Conservation (phyloP, 2,888 invertebrate genomes). For the Lymantria monacha region DNA sequence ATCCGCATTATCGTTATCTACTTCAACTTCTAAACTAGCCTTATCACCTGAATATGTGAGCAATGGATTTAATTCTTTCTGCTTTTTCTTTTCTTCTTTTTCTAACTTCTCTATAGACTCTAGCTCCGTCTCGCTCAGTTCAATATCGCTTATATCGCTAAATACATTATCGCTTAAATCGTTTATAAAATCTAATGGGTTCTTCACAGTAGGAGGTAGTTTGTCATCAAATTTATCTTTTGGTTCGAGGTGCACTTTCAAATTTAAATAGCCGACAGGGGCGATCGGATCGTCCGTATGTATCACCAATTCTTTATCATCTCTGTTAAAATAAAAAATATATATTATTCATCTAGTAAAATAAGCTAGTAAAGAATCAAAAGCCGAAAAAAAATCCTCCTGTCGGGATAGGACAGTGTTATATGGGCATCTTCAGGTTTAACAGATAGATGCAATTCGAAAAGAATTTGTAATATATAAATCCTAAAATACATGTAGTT, state of each 20-base stretch:
- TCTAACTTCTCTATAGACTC: constrained; percentile 82
- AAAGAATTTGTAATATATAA: too few relatives aligned
- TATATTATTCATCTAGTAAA: not conserved
- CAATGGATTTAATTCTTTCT: constrained; percentile 68
- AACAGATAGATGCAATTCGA: too few relatives aligned
- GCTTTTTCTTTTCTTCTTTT: constrained; percentile 70
- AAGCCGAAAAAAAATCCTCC: not conserved
- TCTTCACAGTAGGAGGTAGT: constrained; percentile 77
- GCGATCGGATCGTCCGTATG: constrained; percentile 96
- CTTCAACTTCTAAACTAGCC: constrained; percentile 45
- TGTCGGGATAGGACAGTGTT: too few relatives aligned
- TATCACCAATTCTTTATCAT: constrained; percentile 92
- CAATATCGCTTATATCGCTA: constrained; percentile 85
- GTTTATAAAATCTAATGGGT: constrained; percentile 82
- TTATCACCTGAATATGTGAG: constrained; percentile 61
- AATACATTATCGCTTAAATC: constrained; percentile 85
- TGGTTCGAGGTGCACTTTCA: constrained; percentile 90
- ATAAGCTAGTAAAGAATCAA: not conserved
- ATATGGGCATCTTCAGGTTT: too few relatives aligned
- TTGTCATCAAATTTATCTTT: constrained; percentile 76
- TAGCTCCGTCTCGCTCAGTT: constrained; percentile 83
- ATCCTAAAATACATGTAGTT: too few relatives aligned
- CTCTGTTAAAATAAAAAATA: constrained; percentile 79
- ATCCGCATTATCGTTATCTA: constrained; percentile 52
- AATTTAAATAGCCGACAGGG: constrained; percentile 96